A percentile compares a stretch with the other conserved stretches of the same genome.
Conservation (phyloP, 2,797 vertebrate species). For the Gymnoscopelus braueri region DNA sequence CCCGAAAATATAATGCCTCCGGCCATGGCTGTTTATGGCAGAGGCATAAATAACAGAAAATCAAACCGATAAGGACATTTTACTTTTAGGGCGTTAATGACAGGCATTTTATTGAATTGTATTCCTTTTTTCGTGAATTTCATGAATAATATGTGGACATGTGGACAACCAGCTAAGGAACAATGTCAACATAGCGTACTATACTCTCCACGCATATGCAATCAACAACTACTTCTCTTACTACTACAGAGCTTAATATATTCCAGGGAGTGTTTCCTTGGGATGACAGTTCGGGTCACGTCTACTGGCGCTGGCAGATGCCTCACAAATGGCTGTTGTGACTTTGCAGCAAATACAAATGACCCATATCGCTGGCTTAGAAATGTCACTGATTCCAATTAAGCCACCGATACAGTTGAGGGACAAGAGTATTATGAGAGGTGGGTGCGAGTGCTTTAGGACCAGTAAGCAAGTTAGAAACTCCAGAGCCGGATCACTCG, state of each 20-base stretch:
- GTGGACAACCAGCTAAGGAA: no score
- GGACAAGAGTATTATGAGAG: conserved; percentile 49
- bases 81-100: no score
- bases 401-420: conserved; percentile 58
- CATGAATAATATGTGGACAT: no score
- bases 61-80: no score
- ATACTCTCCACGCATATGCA: background rate
- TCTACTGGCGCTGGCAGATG: conserved; percentile 58
- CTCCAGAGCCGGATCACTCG: conserved; percentile 20
- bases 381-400: conserved; percentile 79
- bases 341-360: conserved; percentile 68
- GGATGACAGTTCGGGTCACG: conserved; percentile 48
- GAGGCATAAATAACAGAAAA: no score
- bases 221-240: conserved; percentile 10
- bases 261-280: conserved; percentile 45
- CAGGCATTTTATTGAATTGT: no score
- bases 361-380: conserved; percentile 69
- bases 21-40: no score
- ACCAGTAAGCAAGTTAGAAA: conserved; percentile 24
- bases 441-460: conserved; percentile 31
- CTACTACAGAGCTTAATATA: conserved; percentile 25
- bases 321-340: conserved; percentile 62
- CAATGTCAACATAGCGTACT: no score
- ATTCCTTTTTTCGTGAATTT: no score
- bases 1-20: no score